Base-by-base conservation (phyloP, 1,140 invertebrate species). In the Ooceraea biroi region DNA sequence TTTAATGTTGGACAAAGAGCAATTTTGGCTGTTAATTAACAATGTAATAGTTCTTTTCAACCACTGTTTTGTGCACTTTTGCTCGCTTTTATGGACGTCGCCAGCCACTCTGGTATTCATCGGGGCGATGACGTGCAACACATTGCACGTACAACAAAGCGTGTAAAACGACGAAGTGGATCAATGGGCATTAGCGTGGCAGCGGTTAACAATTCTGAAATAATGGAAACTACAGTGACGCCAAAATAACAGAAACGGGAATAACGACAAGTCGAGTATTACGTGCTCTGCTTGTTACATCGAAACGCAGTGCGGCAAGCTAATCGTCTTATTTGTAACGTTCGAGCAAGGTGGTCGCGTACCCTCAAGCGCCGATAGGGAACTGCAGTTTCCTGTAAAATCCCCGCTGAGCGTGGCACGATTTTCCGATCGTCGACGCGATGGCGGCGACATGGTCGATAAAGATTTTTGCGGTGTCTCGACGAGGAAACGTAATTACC, bases 321-420 rank as follows among this genome's bases (percentile, higher is more conserved):
- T 78, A 78, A 78, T 78, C 76, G 48, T 69, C 63, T 78, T 78
- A 78, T 69, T 78, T 68, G 76, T 46, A 78, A 69, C 48, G 41
- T 66, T 50, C 60, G 61, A 46, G 22, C 76, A 14, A 78, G 22
- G 36, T 36, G 36, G n/a, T n/a, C 60, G 14, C 4, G 41, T 12
- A 27, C 46, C 50, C 7, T 14, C 27, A 30, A 25, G 17, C 11
- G 17, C 10, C 8, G 5, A 57, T 30, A n/a, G n/a, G 50, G 41
- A 57, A 52, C 27, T 27, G 3, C 55, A 12, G 61, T 36, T 66
- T 0, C 14, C 19, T 41, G 17, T 12, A n/a, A 78, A 69, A 78
- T 69, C 22, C 11, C 50, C 44, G 14, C 3, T 60, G 48, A 44
- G 22, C 63, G 50, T 8, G 22, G 11, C 3, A n/a, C 60, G 36